Base-by-base conservation (phyloP, 35 echinoderm and acorn worm genomes). In the Stichopus chloronotus region DNA sequence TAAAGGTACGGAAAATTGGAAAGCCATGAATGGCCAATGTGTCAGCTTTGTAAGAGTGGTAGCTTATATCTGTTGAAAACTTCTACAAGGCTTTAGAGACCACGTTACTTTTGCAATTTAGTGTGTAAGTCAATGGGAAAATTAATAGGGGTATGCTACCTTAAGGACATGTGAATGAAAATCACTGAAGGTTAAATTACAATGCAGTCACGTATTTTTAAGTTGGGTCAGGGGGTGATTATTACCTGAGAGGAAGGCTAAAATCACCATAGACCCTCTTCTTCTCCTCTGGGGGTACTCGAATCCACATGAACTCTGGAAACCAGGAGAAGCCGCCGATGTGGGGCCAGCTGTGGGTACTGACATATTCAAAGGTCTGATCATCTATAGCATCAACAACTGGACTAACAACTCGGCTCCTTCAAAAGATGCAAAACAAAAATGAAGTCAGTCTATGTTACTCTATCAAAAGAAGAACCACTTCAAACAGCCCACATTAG, bases 321-420 rank as follows among this genome's bases (percentile, higher is more conserved):
- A 95, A 88, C 96, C 96, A 98, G 52, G 87, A 93, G 58, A 98
- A 98, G 53, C 96, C 96, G 0, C 96, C 96, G 0, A 95, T 93
- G 30, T 91, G 68, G 7, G 94, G 76, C 92, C 92, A 91, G 25
- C 96, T 91, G 59, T 57, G 58, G n/a, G 92, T 78, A 11, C 68
- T 63, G n/a, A 86, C 79, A 57, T 95, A 98, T 30, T 93, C 79
- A 78, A 98, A 98, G 5, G 94, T 94, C 6, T 92, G 76, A 53
- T 95, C 96, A 59, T 94, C 95, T 72, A 98, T 98, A 19, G 94
- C 93, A 22, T 98, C 94, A 8, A 98, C 95, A 0, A 93, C 94
- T 7, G 96, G 96, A 90, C 96, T 91, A 5, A 95, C 92, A 1
- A 98, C 96, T 5, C 92, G 91, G 52, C 92, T 98, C 61, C 96